Evolutionary conservation across 2,888 invertebrate genomes (phyloP), one percentile per base, ranked within the genome.

Genomic region (Hypsopygia costalis): DNA sequence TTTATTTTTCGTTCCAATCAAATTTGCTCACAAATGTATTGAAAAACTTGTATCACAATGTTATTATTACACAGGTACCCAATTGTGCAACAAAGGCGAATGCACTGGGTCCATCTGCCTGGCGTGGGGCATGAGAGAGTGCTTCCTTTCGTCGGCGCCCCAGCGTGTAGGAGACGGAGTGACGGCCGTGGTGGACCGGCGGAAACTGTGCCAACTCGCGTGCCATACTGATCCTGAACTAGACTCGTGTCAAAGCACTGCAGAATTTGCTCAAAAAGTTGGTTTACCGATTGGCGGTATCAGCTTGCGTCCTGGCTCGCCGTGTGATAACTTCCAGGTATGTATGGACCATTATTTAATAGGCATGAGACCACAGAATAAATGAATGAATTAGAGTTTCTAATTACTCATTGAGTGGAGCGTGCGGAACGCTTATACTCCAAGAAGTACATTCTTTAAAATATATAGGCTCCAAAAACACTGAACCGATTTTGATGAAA

Each of bases 241-340:
- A 1, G 87, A 90, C 57, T 92, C 94, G 3, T 97, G 97, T 68
- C 91, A 93, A 47, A 96, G 97, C 69, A 97, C 97, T 1, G 96
- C 95, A 34, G 96, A 97, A 75, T 96, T 97, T 79, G 94, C 95
- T 0, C 79, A 90, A 6, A 69, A 90, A 12, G 93, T 94, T 12
- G 94, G 93, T 16, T 77, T 97, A 58, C 95, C 95, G 0, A 80
- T 82, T 0, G 95, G 94, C 8, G 97, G 96, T 9, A 96, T 97
- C 52, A 96, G 95, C 58, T 83, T 98, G 49, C 90, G 97, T 36
- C 98, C 98, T 4, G 98, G 99, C 11, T 97, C 98, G 35, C 99
- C 99, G 0, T 99, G 99, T 81, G 98, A 99, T 82, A 98, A 99
- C 85, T 99, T 98, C 90, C 96, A 97, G 91, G 95, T 94, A 79